A percentile compares a stretch with the other conserved stretches of the same genome.
Conservation (phyloP, 2,888 invertebrate species). For the Pachymerium ferrugineum region DNA sequence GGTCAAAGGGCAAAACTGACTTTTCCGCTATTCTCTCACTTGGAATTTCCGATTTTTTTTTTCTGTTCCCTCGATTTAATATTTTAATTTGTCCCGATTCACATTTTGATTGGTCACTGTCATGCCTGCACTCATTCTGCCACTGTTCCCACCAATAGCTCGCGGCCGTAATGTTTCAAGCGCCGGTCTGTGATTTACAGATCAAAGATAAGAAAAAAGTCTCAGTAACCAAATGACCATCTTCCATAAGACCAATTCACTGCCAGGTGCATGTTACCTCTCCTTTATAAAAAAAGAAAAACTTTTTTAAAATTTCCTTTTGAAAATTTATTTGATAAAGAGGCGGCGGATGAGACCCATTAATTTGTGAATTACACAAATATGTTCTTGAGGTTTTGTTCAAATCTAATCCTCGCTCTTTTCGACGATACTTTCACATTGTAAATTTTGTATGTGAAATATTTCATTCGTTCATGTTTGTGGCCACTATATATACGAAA, state of each 20-base stretch:
- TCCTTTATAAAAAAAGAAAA: no score
- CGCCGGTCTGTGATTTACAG: constrained; percentile 27
- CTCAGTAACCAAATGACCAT: constrained; percentile 14
- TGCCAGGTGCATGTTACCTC: not conserved
- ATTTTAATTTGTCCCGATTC: not conserved
- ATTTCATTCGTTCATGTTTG: no score
- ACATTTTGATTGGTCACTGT: no score
- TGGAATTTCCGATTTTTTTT: constrained; percentile 6
- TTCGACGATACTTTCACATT: no score
- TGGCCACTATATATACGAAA: no score
- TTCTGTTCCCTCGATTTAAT: not conserved
- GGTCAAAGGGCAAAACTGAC: not conserved
- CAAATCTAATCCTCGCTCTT: no score
- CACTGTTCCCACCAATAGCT: not conserved
- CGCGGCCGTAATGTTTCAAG: constrained; percentile 5
- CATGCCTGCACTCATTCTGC: no score
- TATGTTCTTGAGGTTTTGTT: no score
- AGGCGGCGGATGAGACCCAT: constrained; percentile 18
- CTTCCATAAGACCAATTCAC: no score
- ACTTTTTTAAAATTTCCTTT: not conserved
- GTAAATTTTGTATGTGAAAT: no score
- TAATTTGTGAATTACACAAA: constrained; percentile 22
- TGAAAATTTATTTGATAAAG: not conserved
- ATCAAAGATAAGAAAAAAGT: constrained; percentile 17
- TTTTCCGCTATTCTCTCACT: constrained; percentile 5